These are phyloP conservation scores for Bombyx mandarina DNA, from an alignment of 1,140 invertebrate genomes.

Conservation along the genomic window DNA sequence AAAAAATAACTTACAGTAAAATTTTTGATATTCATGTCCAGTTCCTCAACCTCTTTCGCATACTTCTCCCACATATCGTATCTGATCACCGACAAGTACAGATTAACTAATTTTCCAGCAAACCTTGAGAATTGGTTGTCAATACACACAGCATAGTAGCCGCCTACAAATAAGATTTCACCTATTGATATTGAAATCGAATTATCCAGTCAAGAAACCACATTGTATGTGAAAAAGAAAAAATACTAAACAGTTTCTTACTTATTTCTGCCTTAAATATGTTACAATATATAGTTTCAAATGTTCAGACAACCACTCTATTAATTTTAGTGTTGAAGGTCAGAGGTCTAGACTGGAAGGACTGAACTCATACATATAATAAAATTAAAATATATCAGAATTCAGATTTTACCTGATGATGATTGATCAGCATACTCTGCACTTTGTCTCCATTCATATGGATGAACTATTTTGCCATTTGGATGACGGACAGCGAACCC, in stretches of 20 bases:
- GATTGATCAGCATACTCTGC: slow-evolving; percentile 90
- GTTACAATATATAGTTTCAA: too few relatives aligned
- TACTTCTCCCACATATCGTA: slow-evolving; percentile 96
- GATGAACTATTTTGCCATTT: slow-evolving; percentile 85
- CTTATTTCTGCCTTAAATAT: too few relatives aligned
- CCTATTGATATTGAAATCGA: too few relatives aligned
- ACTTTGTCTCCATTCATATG: slow-evolving; percentile 89
- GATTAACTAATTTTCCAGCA: slow-evolving; percentile 91
- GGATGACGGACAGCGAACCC: slow-evolving; percentile 93
- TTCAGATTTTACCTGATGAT: slow-evolving; percentile 60
- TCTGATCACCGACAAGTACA: slow-evolving; percentile 94
- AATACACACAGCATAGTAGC: slow-evolving; percentile 94
- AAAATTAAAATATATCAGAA: too few relatives aligned
- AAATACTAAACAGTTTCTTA: too few relatives aligned
- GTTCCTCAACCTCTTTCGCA: slow-evolving; percentile 88
- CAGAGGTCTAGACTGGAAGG: too few relatives aligned
- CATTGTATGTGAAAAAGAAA: too few relatives aligned
- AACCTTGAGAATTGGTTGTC: slow-evolving; percentile 96
- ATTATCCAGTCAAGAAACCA: too few relatives aligned
- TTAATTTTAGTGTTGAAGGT: too few relatives aligned
- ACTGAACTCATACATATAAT: too few relatives aligned
- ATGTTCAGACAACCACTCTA: too few relatives aligned
- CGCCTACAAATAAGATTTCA: slow-evolving; percentile 50
- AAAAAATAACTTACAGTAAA: slow-evolving; percentile 80
- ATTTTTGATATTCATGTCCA: slow-evolving; percentile 90